A percentile compares a stretch with the other conserved stretches of the same genome.
Evolutionary conservation across 1,140 invertebrate species (phyloP).

Genomic region (Zelostemma sp.): DNA sequence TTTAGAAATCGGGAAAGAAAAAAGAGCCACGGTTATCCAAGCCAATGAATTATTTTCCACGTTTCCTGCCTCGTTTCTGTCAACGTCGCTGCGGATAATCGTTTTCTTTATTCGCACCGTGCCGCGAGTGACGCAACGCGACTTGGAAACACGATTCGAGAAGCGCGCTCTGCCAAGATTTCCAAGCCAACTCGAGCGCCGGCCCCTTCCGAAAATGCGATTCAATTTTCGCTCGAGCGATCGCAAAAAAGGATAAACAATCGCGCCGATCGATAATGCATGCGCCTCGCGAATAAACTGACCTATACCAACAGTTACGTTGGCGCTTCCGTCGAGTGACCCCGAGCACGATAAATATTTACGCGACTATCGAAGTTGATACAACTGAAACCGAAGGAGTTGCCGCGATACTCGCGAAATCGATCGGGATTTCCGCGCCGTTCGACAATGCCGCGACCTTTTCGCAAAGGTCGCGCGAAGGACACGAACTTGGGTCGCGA

Average conservation of each 20-base stretch:
- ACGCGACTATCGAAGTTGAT: constrained; percentile 48
- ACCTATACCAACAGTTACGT: constrained; percentile 60
- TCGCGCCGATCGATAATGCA: constrained; percentile 51
- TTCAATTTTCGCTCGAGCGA: background rate
- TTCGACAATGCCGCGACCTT: no score
- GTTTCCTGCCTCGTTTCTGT: constrained; percentile 33
- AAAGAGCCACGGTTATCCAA: no score
- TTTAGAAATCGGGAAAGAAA: no score
- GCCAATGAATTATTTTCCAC: no score
- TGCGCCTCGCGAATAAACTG: constrained; percentile 57
- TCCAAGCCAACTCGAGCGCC: no score
- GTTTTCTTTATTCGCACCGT: constrained; percentile 30
- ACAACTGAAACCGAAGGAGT: constrained; percentile 23
- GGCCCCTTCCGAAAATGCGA: no score
- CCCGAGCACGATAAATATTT: constrained; percentile 60
- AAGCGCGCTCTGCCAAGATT: constrained; percentile 36
- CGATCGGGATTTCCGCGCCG: no score
- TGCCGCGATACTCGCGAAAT: constrained; percentile 5
- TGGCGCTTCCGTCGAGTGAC: constrained; percentile 60
- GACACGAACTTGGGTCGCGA: no score
- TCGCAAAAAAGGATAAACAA: background rate
- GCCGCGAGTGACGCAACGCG: constrained; percentile 24
- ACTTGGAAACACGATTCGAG: constrained; percentile 12
- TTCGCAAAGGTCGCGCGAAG: no score
- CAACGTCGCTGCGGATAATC: constrained; percentile 49